Evolutionary conservation across 2,797 vertebrate genomes (phyloP).

Genomic region (Microctenopoma stevenorrisi): DNA sequence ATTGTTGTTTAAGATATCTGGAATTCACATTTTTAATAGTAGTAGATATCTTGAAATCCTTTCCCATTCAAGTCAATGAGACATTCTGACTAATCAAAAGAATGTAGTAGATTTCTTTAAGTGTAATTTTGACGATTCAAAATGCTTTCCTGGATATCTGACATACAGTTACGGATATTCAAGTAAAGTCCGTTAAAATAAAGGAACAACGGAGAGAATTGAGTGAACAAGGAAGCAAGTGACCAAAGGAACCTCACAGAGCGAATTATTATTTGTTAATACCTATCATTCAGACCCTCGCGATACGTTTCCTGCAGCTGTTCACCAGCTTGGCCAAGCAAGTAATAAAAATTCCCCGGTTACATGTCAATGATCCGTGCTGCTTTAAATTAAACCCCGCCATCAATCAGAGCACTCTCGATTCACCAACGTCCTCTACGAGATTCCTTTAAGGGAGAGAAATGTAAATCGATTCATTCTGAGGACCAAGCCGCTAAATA

Average conservation of each 20-base stretch:
- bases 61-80: too few species aligned
- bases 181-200: too few species aligned
- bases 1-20: too few species aligned
- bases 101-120: too few species aligned
- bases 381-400: constrained; percentile 49
- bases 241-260: constrained; percentile 5
- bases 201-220: constrained; percentile 10
- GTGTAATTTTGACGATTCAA: too few species aligned
- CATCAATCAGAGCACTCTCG: constrained; percentile 54
- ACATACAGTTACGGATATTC: too few species aligned
- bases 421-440: constrained; percentile 30
- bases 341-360: constrained; percentile 51
- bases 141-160: too few species aligned
- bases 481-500: constrained; percentile 11
- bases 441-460: constrained; percentile 42
- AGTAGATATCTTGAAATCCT: too few species aligned
- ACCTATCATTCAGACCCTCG: constrained; percentile 7
- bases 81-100: too few species aligned
- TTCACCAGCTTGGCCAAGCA: constrained; percentile 54
- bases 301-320: constrained; percentile 29
- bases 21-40: too few species aligned
- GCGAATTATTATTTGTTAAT: constrained; percentile 36
- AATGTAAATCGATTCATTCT: constrained; percentile 41
- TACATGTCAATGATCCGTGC: constrained; percentile 47
- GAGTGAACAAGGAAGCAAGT: not conserved